A percentile compares a stretch with the other conserved stretches of the same genome.
Evolutionary conservation across 2,797 vertebrate genomes (phyloP).

Genomic region (Nothura maculosa): DNA sequence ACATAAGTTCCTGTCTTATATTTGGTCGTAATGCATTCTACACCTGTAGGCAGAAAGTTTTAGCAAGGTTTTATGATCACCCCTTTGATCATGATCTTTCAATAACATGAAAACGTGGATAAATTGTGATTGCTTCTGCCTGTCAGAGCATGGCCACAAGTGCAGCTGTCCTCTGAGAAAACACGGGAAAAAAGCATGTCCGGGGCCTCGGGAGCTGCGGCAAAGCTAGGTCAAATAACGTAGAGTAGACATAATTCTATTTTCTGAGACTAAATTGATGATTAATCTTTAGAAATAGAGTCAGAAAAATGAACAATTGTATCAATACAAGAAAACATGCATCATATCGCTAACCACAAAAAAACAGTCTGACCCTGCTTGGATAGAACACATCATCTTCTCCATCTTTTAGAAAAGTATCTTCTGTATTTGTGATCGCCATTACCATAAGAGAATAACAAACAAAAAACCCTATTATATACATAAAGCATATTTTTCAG

Average conservation of each 20-base stretch:
- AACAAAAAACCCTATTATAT: background rate
- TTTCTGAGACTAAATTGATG: background rate
- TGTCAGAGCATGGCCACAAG: background rate
- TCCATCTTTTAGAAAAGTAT: background rate
- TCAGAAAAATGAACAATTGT: background rate
- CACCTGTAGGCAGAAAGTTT: background rate
- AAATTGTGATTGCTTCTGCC: background rate
- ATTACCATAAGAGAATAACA: background rate
- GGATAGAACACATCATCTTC: background rate
- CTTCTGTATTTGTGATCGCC: background rate
- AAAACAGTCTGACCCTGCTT: background rate
- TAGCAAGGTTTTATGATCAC: accelerated
- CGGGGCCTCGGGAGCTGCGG: background rate
- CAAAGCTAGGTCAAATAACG: background rate
- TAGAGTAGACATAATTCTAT: background rate
- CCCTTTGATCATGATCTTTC: accelerated
- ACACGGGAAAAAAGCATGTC: background rate
- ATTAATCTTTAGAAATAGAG: background rate
- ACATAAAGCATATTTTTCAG: background rate
- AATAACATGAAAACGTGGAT: background rate
- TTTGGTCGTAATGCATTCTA: background rate
- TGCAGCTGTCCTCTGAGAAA: background rate
- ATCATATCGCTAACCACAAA: background rate
- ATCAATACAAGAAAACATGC: background rate
- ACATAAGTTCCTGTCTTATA: background rate